Conservation (phyloP, 2,113 vertebrate genomes). For the Chaetodon trifascialis region DNA sequence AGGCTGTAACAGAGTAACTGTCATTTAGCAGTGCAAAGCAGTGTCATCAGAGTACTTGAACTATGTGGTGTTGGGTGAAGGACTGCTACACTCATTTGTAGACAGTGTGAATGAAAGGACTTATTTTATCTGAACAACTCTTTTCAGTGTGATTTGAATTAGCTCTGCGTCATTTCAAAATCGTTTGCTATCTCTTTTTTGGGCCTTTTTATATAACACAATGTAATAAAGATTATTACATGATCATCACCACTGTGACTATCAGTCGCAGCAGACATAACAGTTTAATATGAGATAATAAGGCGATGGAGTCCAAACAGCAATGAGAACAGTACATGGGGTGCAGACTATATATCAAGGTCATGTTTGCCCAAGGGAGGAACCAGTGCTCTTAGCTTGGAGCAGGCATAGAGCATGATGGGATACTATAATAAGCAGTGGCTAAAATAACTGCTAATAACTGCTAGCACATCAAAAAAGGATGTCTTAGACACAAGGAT, state of each 20-base stretch:
- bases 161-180: not conserved
- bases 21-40: not conserved
- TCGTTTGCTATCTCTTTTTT: not conserved
- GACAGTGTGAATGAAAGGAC: not conserved
- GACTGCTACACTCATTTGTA: not conserved
- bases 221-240: not conserved
- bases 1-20: not conserved
- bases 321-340: conserved; percentile 46
- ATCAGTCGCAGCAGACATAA: not conserved
- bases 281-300: conserved; percentile 7
- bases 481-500: conserved; percentile 24
- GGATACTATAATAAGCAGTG: conserved; percentile 65
- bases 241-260: not conserved
- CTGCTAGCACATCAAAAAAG: conserved; percentile 5
- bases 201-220: not conserved
- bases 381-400: conserved; percentile 61
- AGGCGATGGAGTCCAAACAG: conserved; percentile 27
- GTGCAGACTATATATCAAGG: conserved; percentile 63
- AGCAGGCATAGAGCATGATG: conserved; percentile 56
- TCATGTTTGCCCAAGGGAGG: conserved; percentile 66
- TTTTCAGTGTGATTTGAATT: not conserved
- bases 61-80: not conserved
- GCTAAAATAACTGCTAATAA: conserved; percentile 52
- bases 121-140: not conserved
- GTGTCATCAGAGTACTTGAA: not conserved